phyloP scores from a whole-genome alignment of 1,140 invertebrate species.

The Heliconius eleuchia region DNA sequence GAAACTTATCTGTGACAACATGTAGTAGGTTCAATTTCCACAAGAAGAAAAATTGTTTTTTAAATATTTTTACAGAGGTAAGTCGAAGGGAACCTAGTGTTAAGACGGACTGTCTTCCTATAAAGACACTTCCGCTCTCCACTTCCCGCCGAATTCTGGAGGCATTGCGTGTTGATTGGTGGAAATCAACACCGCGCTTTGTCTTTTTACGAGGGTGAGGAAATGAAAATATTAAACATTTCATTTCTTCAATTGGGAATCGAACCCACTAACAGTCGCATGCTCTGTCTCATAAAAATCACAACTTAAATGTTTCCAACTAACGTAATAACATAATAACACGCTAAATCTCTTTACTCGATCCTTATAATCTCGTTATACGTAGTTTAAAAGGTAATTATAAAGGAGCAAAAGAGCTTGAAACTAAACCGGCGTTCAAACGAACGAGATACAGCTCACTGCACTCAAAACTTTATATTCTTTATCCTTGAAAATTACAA shows the following conservation, averaged over 20 bases:
- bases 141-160: too few species aligned
- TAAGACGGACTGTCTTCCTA: too few species aligned
- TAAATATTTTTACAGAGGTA: too few species aligned
- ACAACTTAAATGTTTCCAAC: neutral
- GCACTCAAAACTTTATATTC: conserved; percentile 34
- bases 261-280: too few species aligned
- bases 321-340: neutral
- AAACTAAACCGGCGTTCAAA: conserved; percentile 13
- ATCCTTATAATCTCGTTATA: neutral
- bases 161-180: too few species aligned
- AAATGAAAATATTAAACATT: too few species aligned
- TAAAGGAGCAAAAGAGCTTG: conserved; percentile 4
- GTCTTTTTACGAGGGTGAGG: too few species aligned
- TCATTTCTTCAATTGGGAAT: too few species aligned
- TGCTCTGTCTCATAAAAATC: neutral
- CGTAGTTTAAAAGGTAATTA: conserved; percentile 15
- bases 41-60: neutral
- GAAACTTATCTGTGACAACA: neutral
- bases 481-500: conserved; percentile 28
- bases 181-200: too few species aligned
- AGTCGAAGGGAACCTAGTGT: too few species aligned
- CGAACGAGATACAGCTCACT: conserved; percentile 23
- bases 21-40: neutral
- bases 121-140: too few species aligned
- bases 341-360: neutral